These are phyloP conservation scores for Apogon talboti DNA, from an alignment of 2,797 vertebrate genomes.

Conservation along the genomic window DNA sequence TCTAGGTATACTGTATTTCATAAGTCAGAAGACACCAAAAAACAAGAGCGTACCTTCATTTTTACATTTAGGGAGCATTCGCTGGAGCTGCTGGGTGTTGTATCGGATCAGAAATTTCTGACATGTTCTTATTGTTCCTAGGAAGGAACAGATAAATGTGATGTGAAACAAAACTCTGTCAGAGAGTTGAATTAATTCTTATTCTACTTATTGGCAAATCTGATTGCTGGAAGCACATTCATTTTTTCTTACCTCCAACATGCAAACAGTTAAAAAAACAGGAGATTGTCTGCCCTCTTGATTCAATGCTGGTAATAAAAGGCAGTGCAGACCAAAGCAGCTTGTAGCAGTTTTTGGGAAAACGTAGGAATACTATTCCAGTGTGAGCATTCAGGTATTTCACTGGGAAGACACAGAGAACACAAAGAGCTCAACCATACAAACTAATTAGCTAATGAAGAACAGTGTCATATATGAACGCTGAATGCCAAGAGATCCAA, in stretches of 20 bases:
- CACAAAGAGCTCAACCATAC: neutral
- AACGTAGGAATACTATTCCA: conserved; percentile 90
- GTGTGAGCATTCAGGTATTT: conserved; percentile 94
- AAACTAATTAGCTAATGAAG: neutral
- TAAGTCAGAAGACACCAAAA: neutral
- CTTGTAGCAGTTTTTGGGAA: conserved; percentile 87
- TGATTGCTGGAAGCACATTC: neutral
- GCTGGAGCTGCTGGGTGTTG: conserved; percentile 89
- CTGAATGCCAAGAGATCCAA: no score
- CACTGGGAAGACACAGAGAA: conserved; percentile 76
- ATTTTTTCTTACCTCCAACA: conserved; percentile 88
- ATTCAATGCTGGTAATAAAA: conserved; percentile 88
- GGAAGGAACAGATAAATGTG: neutral
- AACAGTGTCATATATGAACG: neutral
- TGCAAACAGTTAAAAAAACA: conserved; percentile 92
- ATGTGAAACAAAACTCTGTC: neutral
- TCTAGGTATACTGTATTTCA: neutral
- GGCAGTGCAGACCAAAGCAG: conserved; percentile 92
- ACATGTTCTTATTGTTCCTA: conserved; percentile 95
- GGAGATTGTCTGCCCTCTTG: conserved; percentile 81
- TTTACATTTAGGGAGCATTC: conserved; percentile 87
- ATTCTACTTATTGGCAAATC: neutral
- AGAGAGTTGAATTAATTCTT: neutral
- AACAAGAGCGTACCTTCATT: conserved; percentile 84
- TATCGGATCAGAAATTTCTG: conserved; percentile 96